phyloP scores from a whole-genome alignment of 2,113 vertebrate genomes.

The Neotragus moschatus region DNA sequence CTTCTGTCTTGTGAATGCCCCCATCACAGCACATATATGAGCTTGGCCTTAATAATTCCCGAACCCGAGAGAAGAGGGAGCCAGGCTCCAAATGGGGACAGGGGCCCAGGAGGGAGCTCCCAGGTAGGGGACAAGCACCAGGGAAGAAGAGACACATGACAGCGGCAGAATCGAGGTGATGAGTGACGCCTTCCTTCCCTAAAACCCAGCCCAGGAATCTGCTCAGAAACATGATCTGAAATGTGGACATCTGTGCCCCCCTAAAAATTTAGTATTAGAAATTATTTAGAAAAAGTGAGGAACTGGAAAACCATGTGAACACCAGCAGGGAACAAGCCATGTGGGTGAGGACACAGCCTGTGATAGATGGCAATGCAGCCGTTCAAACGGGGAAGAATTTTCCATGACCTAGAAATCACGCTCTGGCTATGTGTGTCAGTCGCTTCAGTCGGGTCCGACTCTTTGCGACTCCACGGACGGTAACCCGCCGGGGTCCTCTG shows the following conservation, averaged over 20 bases:
- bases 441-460: background rate
- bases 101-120: background rate
- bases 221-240: background rate
- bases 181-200: background rate
- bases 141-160: background rate
- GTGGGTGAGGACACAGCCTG: background rate
- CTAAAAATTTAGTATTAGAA: background rate
- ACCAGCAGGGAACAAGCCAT: background rate
- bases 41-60: background rate
- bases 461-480: background rate
- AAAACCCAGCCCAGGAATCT: background rate
- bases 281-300: background rate
- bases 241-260: background rate
- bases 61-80: background rate
- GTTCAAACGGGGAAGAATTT: background rate
- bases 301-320: background rate
- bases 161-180: background rate
- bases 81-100: background rate
- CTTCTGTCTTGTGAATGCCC: background rate
- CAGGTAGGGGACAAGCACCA: background rate
- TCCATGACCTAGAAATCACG: background rate
- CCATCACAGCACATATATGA: fast-evolving
- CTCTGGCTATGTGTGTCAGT: background rate
- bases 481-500: background rate
- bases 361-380: background rate